Conservation (phyloP, 2,797 vertebrate species). For the Aeoliscus strigatus region DNA sequence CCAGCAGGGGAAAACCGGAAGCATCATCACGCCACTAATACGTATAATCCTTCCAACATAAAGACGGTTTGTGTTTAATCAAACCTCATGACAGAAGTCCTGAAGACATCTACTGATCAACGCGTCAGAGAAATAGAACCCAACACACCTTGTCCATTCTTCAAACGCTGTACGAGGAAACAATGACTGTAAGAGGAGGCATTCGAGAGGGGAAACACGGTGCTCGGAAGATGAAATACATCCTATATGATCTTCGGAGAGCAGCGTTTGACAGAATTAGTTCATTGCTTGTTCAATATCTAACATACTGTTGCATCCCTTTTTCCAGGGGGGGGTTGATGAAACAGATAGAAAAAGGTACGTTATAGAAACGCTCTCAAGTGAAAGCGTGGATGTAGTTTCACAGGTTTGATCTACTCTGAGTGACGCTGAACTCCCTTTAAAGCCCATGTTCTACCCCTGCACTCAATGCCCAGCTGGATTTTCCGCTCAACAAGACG, state of each 20-base stretch:
- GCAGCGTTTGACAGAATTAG: conserved; percentile 65
- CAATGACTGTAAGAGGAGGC: too few relatives aligned
- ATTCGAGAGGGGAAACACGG: conserved; percentile 30
- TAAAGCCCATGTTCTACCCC: conserved; percentile 60
- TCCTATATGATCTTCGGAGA: conserved; percentile 40
- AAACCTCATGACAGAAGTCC: too few relatives aligned
- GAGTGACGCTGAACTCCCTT: conserved; percentile 59
- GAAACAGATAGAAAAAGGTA: conserved; percentile 54
- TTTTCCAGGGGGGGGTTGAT: conserved; percentile 53
- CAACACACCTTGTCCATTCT: conserved; percentile 44
- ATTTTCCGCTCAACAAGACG: conserved; percentile 55
- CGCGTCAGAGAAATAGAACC: too few relatives aligned
- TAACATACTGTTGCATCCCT: conserved; percentile 45
- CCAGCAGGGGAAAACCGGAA: conserved; percentile 18
- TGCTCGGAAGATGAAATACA: conserved; percentile 51
- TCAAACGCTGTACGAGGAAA: too few relatives aligned
- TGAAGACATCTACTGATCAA: too few relatives aligned
- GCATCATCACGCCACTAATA: conserved; percentile 62
- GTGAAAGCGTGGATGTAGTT: conserved; percentile 38
- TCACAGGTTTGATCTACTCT: conserved; percentile 59
- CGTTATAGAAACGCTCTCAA: conserved; percentile 36
- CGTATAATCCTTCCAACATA: conserved; percentile 60
- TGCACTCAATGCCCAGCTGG: conserved; percentile 60
- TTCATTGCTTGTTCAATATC: conserved; percentile 57
- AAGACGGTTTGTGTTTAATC: conserved; percentile 56